Conservation (phyloP, 2,113 vertebrate genomes). For the Ammodytes dubius region DNA sequence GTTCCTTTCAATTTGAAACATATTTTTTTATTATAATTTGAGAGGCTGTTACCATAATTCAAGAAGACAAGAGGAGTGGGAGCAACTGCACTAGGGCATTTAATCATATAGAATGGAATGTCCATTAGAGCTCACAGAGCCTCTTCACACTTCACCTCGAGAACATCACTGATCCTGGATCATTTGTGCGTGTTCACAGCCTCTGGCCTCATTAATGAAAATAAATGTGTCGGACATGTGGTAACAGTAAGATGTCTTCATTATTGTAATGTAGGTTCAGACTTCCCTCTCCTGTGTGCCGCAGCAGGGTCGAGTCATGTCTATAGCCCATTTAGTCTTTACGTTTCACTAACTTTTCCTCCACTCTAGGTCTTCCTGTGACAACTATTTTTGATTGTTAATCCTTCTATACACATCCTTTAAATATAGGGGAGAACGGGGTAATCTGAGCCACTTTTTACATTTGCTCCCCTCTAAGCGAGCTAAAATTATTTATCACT, state of each 20-base stretch:
- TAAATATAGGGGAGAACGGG: too few species aligned
- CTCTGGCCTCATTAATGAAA: neutral
- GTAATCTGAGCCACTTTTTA: too few species aligned
- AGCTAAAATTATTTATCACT: too few species aligned
- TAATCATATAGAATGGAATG: neutral
- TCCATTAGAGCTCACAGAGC: neutral
- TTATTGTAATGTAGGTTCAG: too few species aligned
- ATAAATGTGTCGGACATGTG: neutral
- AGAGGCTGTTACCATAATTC: neutral
- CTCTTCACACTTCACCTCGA: neutral
- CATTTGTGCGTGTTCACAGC: neutral
- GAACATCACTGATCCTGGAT: neutral
- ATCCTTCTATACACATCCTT: neutral
- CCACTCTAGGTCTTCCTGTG: neutral
- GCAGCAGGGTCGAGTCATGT: conserved; percentile 16
- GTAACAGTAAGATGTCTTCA: neutral
- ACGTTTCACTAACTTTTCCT: neutral
- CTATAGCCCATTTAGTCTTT: neutral
- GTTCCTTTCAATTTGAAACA: neutral
- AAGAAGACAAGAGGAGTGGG: neutral
- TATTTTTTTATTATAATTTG: neutral
- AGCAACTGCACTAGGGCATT: neutral
- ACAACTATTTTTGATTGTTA: neutral
- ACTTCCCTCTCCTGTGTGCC: neutral
- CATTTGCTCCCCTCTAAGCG: too few species aligned